phyloP scores from a whole-genome alignment of 2,797 vertebrate species.

The Clamator glandarius region DNA sequence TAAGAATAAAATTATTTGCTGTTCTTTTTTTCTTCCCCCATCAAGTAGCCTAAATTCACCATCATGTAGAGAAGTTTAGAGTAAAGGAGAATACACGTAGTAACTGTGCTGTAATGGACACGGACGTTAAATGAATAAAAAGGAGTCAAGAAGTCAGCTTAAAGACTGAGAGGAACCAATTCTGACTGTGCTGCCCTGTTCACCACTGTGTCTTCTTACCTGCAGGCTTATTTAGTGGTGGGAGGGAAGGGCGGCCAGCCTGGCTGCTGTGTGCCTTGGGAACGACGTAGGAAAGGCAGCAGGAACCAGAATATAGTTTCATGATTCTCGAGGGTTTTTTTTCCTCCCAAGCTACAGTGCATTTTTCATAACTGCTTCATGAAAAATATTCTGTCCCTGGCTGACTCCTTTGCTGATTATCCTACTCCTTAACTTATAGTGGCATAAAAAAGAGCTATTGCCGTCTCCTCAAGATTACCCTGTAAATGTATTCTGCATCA shows the following conservation, averaged over 20 bases:
- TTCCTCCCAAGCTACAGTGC: not conserved
- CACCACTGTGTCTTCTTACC: not conserved
- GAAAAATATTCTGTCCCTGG: not conserved
- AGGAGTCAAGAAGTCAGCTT: not conserved
- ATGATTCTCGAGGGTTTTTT: not conserved
- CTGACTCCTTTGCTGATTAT: not conserved
- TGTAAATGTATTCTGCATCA: not conserved
- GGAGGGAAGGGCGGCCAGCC: not conserved
- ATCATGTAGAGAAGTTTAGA: not conserved
- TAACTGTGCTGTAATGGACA: not conserved
- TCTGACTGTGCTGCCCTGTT: not conserved
- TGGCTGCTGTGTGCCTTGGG: not conserved
- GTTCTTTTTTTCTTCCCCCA: not conserved
- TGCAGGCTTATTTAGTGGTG: not conserved
- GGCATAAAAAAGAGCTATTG: not conserved
- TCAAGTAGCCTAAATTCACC: not conserved
- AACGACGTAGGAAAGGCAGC: not conserved
- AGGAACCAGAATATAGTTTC: not conserved
- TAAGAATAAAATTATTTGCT: slow-evolving; percentile 23
- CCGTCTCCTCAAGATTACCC: not conserved
- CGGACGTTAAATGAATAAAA: not conserved
- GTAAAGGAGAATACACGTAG: not conserved
- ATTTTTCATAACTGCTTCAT: not conserved
- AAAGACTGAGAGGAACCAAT: not conserved
- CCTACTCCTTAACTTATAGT: not conserved